phyloP scores from a whole-genome alignment of 2,888 invertebrate species.

The Acanthosepion lycidas region DNA sequence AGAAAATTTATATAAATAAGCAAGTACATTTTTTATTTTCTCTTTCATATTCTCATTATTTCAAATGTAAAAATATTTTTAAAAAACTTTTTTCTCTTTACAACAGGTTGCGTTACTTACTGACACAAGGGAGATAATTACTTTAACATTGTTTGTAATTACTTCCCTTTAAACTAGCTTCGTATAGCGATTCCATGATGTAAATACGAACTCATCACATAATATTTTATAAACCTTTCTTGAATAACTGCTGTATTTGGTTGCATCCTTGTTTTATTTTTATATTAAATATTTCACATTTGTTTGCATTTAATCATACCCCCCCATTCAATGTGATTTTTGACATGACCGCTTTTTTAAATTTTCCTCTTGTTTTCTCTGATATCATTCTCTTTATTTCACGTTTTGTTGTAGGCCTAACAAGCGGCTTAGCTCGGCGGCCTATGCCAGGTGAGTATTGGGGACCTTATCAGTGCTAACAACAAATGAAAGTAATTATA shows the following conservation, averaged over 20 bases:
- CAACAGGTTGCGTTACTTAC: neutral
- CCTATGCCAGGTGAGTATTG: constrained; percentile 33
- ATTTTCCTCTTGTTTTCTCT: neutral
- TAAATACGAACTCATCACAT: too few relatives aligned
- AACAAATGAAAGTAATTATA: neutral
- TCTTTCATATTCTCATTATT: too few relatives aligned
- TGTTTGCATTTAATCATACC: neutral
- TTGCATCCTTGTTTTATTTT: neutral
- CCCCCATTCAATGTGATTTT: neutral
- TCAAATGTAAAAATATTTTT: too few relatives aligned
- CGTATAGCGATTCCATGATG: neutral
- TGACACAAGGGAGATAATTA: neutral
- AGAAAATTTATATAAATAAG: too few relatives aligned
- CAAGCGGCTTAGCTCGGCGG: constrained; percentile 36
- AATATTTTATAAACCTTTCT: too few relatives aligned
- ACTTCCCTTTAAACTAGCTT: neutral
- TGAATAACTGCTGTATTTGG: neutral
- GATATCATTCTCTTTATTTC: neutral
- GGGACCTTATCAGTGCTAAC: neutral
- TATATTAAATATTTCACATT: neutral
- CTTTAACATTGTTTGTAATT: neutral
- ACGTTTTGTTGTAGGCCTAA: neutral
- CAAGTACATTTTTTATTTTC: too few relatives aligned
- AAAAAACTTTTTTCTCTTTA: neutral
- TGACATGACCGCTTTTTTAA: neutral